phyloP scores from a whole-genome alignment of 2,888 invertebrate genomes.

The Drosophila multiciliata region DNA sequence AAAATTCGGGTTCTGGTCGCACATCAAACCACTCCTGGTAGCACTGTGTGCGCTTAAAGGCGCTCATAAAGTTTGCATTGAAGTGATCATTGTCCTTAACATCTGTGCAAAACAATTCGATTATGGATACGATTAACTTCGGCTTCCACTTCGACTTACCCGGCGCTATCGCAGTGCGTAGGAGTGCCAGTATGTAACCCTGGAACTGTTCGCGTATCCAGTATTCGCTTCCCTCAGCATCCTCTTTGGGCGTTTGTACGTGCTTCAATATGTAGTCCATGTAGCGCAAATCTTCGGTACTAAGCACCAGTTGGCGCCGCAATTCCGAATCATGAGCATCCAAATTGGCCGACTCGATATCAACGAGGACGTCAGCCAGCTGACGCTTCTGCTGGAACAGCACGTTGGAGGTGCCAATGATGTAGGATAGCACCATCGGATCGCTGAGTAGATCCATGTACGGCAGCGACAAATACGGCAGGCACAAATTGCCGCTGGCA shows the following conservation, averaged over 20 bases:
- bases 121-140: neutral
- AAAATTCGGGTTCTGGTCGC: slow-evolving; percentile 88
- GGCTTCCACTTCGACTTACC: slow-evolving; percentile 31
- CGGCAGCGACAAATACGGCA: slow-evolving; percentile 97
- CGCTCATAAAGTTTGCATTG: slow-evolving; percentile 92
- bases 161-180: slow-evolving; percentile 88
- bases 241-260: slow-evolving; percentile 88
- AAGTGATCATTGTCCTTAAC: slow-evolving; percentile 93
- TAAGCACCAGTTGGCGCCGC: slow-evolving; percentile 92
- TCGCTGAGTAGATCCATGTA: slow-evolving; percentile 96
- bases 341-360: slow-evolving; percentile 93
- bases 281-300: slow-evolving; percentile 97
- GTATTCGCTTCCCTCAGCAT: slow-evolving; percentile 96
- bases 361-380: slow-evolving; percentile 95
- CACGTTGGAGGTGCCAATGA: slow-evolving; percentile 99
- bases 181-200: slow-evolving; percentile 92
- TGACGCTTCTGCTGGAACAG: slow-evolving; percentile 97
- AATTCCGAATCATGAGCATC: slow-evolving; percentile 92
- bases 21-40: slow-evolving; percentile 92
- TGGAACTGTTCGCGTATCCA: slow-evolving; percentile 98
- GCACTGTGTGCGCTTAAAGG: slow-evolving; percentile 95
- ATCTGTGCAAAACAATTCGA: slow-evolving; percentile 85
- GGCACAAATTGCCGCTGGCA: slow-evolving; percentile 95
- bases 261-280: slow-evolving; percentile 95
- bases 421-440: slow-evolving; percentile 92